Base-by-base conservation (phyloP, 2,797 vertebrate genomes). In the Syndactyla subalaris region DNA sequence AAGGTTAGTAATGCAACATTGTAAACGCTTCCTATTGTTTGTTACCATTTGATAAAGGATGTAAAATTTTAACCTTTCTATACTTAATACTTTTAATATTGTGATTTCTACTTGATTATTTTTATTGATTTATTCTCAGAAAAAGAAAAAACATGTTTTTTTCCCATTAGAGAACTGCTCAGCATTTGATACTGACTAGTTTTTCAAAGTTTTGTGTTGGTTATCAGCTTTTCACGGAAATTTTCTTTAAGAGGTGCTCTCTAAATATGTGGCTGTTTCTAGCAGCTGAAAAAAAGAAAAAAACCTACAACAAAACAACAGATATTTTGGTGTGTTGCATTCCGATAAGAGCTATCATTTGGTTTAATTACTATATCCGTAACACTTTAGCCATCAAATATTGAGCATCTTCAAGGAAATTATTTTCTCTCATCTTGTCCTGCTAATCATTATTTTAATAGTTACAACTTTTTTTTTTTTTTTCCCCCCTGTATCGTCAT, bases 351-450 rank as follows among this genome's bases (percentile, higher is more conserved):
- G 72, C 41, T 92, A 54, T 49, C 68, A 72, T 93, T 92, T 83
- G 43, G 61, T 85, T 91, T 74, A 87, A 83, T 93, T 94, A 34
- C 61, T 91, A n/a, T 74, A 80, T 80, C 57, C 0, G 2, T 85
- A 92, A 72, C 41, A 88, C 62, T 83, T 89, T 95, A 85, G 30
- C 84, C 89, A 88, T 89, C 81, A 91, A 65, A 92, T 76, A 93
- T 87, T 94, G 81, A 93, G n/a, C 5, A 1, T 92, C 43, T 89
- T 96, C 81, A 94, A 85, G 46, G 36, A 88, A 91, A 57, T 77
- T 18, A 54, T 71, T 89, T 89, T 85, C 75, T 91, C 55, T 96
- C 58, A 66, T 94, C 58, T 81, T 86, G 51, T 88, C 59, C 73
- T 93, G n/a, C 39, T 88, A 81, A 34, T 93, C 20, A 29, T 75